A percentile compares a stretch with the other conserved stretches of the same genome.
These are phyloP conservation scores for Paraplagusia blochii DNA, from an alignment of 2,113 vertebrate species.

Conservation along the genomic window DNA sequence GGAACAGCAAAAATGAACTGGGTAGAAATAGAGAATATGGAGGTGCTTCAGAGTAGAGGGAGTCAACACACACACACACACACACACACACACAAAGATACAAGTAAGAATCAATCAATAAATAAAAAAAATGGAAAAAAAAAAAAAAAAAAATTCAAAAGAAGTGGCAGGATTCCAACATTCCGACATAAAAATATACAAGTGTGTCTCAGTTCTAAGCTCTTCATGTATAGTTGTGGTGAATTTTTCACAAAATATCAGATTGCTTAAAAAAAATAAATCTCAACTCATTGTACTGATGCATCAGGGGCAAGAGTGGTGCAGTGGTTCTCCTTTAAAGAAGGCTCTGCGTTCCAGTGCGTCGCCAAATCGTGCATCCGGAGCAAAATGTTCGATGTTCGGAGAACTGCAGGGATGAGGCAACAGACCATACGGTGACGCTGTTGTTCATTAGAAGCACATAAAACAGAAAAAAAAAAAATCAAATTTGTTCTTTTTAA, in stretches of 20 bases:
- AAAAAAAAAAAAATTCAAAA: constrained; percentile 50
- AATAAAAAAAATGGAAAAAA: constrained; percentile 13
- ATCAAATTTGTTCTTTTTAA: neutral
- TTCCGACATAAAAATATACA: constrained; percentile 43
- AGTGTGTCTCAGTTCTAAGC: constrained; percentile 41
- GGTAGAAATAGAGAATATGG: neutral
- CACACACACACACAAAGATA: constrained; percentile 8
- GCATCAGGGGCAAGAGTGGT: no score
- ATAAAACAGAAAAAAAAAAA: constrained; percentile 31
- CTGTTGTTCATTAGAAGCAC: constrained; percentile 56
- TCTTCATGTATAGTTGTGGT: constrained; percentile 43
- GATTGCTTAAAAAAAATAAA: constrained; percentile 44
- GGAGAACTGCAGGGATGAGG: no score
- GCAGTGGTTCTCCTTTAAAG: no score
- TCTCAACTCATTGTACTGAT: no score
- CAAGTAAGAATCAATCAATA: no score
- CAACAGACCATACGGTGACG: no score
- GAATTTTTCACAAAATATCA: constrained; percentile 60
- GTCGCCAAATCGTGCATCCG: no score
- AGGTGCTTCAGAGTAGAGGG: constrained; percentile 48
- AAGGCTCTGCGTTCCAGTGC: no score
- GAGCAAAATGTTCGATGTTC: no score
- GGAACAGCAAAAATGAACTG: constrained; percentile 46
- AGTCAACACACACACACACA: constrained; percentile 16
- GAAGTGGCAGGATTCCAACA: constrained; percentile 51